Base-by-base conservation (phyloP, 2,888 invertebrate genomes). In the Apodemia hepburni region DNA sequence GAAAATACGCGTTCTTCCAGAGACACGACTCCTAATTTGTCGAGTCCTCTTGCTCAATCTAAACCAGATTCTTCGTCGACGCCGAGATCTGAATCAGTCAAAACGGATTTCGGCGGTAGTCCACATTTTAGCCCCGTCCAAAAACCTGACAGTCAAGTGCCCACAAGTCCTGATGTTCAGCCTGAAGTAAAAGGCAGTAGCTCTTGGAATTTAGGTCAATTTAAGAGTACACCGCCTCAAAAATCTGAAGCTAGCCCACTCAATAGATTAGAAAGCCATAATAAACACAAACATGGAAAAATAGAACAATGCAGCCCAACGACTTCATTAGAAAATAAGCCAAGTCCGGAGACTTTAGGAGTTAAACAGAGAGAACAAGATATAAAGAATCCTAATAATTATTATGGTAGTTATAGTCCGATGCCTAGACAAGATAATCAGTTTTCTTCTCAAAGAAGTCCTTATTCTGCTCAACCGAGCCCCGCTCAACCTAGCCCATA, bases 401-500 rank as follows among this genome's bases (percentile, higher is more conserved):
- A 86, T 68, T 87, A 87, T 61, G 88, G 84, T 2, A 86, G 80
- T 69, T 87, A 85, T 68, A 92, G 92, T 64, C 91, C 92, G 2
- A 88, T 91, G 87, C 81, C 89, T 7, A 81, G 90, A 58, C 90
- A 89, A 68, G 91, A 92, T 22, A 79, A 72, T 65, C 85, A 86
- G 64, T 89, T 88, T 65, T 84, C 90, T 6, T 84, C 91, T 1
- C 92, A 92, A 71, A 79, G 87, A 65, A 92, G 92, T 72, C 92
- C 91, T 2, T 91, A 91, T 69, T 89, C 89, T 3, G 80, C 89
- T 0, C 89, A 89, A 64, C 89, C 88, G 33, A 89, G 89, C 67
- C 89, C 89, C 61, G 85, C 90, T 47, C 92, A 91, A 68, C 92
- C 91, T 29, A 91, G 91, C 70, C 90, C 91, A 0, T 90, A 90